Conservation (phyloP, 1,140 invertebrate species). For the Pseudoatta argentina region DNA sequence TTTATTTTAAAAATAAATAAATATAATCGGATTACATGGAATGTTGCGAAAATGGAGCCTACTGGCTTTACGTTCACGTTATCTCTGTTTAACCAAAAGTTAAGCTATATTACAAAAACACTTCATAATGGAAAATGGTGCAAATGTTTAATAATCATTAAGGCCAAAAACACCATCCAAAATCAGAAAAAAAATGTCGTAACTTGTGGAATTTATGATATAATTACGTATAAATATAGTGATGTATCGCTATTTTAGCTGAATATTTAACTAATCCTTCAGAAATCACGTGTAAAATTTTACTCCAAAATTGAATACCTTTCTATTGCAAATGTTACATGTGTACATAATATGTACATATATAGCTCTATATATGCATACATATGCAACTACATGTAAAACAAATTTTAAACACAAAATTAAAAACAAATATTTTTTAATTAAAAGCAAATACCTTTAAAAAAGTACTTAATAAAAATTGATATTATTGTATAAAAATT, state of each 20-base stretch:
- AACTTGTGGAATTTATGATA: slow-evolving; percentile 15
- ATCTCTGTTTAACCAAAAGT: slow-evolving; percentile 4
- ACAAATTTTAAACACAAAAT: slow-evolving; percentile 13
- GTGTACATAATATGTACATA: neutral
- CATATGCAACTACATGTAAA: neutral
- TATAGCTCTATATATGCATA: no score
- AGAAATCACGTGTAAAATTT: neutral
- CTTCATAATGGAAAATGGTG: slow-evolving; percentile 6
- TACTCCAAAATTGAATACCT: neutral
- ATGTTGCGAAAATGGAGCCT: neutral
- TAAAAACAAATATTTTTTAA: slow-evolving; percentile 19
- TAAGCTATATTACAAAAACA: neutral
- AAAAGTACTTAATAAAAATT: neutral
- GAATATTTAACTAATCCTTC: neutral
- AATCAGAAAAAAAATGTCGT: neutral
- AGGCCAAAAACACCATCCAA: neutral
- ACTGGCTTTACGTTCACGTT: neutral
- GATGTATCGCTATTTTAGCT: neutral
- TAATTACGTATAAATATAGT: neutral
- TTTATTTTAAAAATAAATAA: slow-evolving; percentile 37
- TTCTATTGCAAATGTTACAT: neutral
- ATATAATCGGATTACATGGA: slow-evolving; percentile 8
- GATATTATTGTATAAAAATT: slow-evolving; percentile 8
- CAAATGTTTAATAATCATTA: slow-evolving; percentile 23
- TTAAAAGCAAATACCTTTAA: slow-evolving; percentile 19